Evolutionary conservation across 2,113 vertebrate species (phyloP).

Genomic region (Sinocyclocheilus grahami): DNA sequence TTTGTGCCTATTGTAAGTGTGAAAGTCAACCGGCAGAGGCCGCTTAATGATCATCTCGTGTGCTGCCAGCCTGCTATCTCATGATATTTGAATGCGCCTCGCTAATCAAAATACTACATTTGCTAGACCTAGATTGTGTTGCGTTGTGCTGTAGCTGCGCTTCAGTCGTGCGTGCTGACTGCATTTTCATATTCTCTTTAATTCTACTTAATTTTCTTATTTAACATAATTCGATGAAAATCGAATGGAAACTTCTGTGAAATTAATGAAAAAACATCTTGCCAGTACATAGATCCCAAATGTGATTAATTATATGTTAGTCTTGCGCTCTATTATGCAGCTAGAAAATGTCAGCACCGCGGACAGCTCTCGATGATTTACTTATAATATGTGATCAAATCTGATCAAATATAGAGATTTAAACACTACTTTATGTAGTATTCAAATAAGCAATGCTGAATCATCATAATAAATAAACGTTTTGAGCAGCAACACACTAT

Average conservation of each 20-base stretch:
- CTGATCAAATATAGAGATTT: neutral
- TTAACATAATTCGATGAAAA: neutral
- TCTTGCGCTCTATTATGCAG: neutral
- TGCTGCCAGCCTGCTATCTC: neutral
- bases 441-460: neutral
- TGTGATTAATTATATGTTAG: neutral
- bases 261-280: neutral
- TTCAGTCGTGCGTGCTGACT: neutral
- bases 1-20: neutral
- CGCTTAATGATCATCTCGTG: neutral
- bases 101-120: neutral
- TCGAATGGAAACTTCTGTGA: neutral
- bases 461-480: neutral
- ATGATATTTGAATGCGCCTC: neutral
- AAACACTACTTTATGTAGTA: neutral
- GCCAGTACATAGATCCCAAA: neutral
- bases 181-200: neutral
- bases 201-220: neutral
- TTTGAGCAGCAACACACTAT: neutral
- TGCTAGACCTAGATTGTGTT: neutral
- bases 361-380: slow-evolving; percentile 41
- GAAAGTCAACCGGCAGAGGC: slow-evolving; percentile 24
- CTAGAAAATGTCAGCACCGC: slow-evolving; percentile 36
- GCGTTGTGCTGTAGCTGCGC: neutral
- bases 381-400: neutral